Percentiles rank a stretch among this genome's conserved stretches.
Conservation (phyloP, 2,797 vertebrate species). For the Chaunax sp. region DNA sequence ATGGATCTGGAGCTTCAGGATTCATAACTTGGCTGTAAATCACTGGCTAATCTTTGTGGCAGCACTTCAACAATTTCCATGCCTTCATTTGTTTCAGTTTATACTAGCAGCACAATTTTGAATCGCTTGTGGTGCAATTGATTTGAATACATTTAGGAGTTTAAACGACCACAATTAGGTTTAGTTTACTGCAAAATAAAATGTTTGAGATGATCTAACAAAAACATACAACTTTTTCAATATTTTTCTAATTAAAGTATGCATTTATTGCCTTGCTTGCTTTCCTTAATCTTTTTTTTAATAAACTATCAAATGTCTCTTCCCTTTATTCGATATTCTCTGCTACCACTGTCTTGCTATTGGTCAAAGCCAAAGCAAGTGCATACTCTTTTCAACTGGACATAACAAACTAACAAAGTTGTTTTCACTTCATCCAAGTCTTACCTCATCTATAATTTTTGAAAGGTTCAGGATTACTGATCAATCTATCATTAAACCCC, state of each 20-base stretch:
- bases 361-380: constrained; percentile 7
- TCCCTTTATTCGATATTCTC: neutral
- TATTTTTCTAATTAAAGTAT: constrained; percentile 1
- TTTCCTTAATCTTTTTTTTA: constrained; percentile 14
- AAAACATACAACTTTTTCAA: neutral
- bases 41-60: constrained; percentile 1
- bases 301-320: neutral
- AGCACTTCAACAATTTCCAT: neutral
- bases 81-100: neutral
- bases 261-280: constrained; percentile 10
- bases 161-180: neutral
- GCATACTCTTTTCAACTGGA: neutral
- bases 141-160: constrained; percentile 1
- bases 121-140: neutral
- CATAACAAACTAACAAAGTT: constrained; percentile 20
- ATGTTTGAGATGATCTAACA: neutral
- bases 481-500: constrained; percentile 1
- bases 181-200: constrained; percentile 1
- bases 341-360: neutral
- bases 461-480: constrained; percentile 1
- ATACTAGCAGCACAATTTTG: neutral
- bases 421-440: neutral
- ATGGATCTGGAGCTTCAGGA: constrained; percentile 58
- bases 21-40: constrained; percentile 34
- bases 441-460: neutral